These are phyloP conservation scores for Pterostichus madidus DNA, from an alignment of 2,888 invertebrate genomes.

Conservation along the genomic window DNA sequence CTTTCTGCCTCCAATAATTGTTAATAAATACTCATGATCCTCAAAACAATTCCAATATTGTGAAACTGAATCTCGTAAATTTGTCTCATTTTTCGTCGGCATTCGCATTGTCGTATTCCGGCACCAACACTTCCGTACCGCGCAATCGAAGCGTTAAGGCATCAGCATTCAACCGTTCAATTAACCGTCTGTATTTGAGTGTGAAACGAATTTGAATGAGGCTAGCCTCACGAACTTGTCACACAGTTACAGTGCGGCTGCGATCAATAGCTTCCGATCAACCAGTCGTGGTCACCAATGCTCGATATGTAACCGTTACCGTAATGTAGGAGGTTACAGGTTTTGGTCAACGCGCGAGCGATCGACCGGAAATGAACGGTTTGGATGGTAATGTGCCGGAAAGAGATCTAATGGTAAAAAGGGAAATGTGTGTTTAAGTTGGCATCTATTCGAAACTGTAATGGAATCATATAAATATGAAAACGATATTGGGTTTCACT, in stretches of 20 bases:
- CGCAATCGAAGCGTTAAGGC: not conserved
- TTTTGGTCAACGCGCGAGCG: not conserved
- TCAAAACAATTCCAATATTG: no score
- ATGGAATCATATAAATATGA: no score
- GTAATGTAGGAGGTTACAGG: not conserved
- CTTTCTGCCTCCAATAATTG: no score
- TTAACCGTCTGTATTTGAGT: not conserved
- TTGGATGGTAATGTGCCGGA: not conserved
- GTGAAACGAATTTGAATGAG: not conserved
- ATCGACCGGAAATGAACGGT: constrained; percentile 1
- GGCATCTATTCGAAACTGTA: not conserved
- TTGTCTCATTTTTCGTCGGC: no score
- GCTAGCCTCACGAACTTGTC: not conserved
- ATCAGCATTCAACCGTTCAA: not conserved
- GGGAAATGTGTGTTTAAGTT: not conserved
- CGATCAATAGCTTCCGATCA: constrained; percentile 1
- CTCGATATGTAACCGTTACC: not conserved
- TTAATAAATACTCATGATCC: no score
- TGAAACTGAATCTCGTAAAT: no score
- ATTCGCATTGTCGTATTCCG: no score
- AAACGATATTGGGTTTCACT: no score
- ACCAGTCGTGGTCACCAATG: not conserved
- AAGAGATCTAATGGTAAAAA: not conserved
- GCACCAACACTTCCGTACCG: no score
- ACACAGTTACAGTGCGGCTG: not conserved